phyloP scores from a whole-genome alignment of 2,888 invertebrate genomes.

The Liposcelis brunnea region DNA sequence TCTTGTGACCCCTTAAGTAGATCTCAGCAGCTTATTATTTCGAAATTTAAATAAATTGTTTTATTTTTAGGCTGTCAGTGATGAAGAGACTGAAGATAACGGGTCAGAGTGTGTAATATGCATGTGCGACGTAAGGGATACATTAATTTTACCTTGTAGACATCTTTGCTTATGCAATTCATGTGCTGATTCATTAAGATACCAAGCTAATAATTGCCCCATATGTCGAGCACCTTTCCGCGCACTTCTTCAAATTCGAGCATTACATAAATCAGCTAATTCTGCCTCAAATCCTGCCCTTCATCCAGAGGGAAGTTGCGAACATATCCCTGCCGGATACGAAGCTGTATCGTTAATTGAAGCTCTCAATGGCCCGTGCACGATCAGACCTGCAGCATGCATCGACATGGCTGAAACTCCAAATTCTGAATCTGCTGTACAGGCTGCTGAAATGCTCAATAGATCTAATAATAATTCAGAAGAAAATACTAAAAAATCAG shows the following conservation, averaged over 20 bases:
- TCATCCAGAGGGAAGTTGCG: constrained; percentile 29
- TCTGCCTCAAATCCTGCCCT: constrained; percentile 23
- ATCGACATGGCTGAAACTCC: constrained; percentile 31
- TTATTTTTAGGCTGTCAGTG: constrained; percentile 32
- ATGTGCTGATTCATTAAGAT: constrained; percentile 91
- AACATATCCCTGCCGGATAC: constrained; percentile 82
- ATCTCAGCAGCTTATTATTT: no score
- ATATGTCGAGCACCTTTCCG: constrained; percentile 98
- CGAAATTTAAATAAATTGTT: constrained; percentile 10
- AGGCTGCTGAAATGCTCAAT: constrained; percentile 51
- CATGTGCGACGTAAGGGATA: constrained; percentile 96
- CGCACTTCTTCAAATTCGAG: constrained; percentile 87
- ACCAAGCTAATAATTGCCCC: constrained; percentile 96
- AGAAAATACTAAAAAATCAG: constrained; percentile 23
- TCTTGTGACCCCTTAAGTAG: no score
- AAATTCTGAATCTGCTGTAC: constrained; percentile 44
- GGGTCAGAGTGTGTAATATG: constrained; percentile 98
- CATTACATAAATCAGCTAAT: constrained; percentile 55
- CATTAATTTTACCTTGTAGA: constrained; percentile 88
- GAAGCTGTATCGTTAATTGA: constrained; percentile 88
- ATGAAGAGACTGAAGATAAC: constrained; percentile 81
- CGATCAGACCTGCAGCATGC: constrained; percentile 23
- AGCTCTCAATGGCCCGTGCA: constrained; percentile 82
- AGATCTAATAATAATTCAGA: constrained; percentile 21
- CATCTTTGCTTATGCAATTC: constrained; percentile 94